A percentile compares a stretch with the other conserved stretches of the same genome.
phyloP scores from a whole-genome alignment of 2,888 invertebrate genomes.

The Automeris io region DNA sequence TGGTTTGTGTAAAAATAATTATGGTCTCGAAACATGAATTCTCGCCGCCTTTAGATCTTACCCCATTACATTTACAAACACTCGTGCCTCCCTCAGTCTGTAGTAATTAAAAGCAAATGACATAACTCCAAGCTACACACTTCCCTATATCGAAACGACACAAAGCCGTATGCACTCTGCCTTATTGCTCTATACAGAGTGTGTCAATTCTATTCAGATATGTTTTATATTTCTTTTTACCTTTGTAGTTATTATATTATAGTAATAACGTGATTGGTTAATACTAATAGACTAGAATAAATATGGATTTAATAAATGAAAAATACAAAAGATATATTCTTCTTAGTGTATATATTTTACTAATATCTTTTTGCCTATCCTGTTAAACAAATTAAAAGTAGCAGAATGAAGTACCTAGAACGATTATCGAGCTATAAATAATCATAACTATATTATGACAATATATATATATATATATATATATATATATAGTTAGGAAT shows the following conservation, averaged over 20 bases:
- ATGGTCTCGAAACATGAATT: slow-evolving; percentile 7
- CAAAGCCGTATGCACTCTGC: slow-evolving; percentile 68
- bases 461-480: too few relatives aligned
- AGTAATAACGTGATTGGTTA: too few relatives aligned
- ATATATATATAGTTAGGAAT: too few relatives aligned
- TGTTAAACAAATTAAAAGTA: too few relatives aligned
- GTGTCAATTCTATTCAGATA: slow-evolving; percentile 9
- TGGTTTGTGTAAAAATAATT: slow-evolving; percentile 1
- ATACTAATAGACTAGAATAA: too few relatives aligned
- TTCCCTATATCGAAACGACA: slow-evolving; percentile 46
- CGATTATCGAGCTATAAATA: neutral
- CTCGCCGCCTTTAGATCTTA: slow-evolving; percentile 9
- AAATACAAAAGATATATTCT: too few relatives aligned
- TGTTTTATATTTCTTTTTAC: neutral
- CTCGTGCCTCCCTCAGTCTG: slow-evolving; percentile 15
- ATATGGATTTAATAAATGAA: too few relatives aligned
- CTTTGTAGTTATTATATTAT: neutral
- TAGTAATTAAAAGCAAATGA: slow-evolving; percentile 65
- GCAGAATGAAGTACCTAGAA: neutral
- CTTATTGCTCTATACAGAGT: slow-evolving; percentile 57
- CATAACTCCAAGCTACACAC: slow-evolving; percentile 36
- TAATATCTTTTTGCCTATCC: too few relatives aligned
- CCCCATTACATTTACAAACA: slow-evolving; percentile 23
- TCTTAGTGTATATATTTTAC: too few relatives aligned
- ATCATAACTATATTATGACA: neutral